A percentile compares a stretch with the other conserved stretches of the same genome.
These are phyloP conservation scores for Creontiades dilutus DNA, from an alignment of 2,888 invertebrate genomes.

Conservation along the genomic window DNA sequence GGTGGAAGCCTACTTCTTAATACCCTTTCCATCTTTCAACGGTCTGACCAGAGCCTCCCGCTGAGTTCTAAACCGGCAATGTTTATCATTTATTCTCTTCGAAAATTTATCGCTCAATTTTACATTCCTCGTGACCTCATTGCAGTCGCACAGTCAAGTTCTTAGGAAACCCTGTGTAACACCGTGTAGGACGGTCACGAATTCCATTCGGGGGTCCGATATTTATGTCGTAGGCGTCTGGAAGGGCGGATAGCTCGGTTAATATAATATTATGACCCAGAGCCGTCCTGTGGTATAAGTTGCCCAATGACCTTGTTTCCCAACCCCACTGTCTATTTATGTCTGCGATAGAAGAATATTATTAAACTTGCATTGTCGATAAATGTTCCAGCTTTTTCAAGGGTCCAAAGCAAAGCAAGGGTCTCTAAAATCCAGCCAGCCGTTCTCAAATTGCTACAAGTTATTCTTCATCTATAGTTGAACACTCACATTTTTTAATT, in stretches of 20 bases:
- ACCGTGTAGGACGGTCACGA: constrained; percentile 54
- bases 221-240: constrained; percentile 36
- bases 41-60: neutral
- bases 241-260: neutral
- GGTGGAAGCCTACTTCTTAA: no score
- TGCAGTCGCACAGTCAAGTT: constrained; percentile 7
- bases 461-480: no score
- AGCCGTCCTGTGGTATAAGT: neutral
- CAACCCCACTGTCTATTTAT: neutral
- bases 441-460: no score
- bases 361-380: no score
- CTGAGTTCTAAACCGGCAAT: neutral
- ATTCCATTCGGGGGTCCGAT: neutral
- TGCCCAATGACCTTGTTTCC: neutral
- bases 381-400: no score
- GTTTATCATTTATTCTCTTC: neutral
- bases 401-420: no score
- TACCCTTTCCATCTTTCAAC: no score
- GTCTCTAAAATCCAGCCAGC: no score
- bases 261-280: neutral
- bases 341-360: no score
- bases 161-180: constrained; percentile 21
- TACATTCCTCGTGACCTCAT: constrained; percentile 1
- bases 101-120: constrained; percentile 47
- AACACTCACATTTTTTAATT: no score